Conservation (phyloP, 2,113 vertebrate genomes). For the Potamarius usumacintae region DNA sequence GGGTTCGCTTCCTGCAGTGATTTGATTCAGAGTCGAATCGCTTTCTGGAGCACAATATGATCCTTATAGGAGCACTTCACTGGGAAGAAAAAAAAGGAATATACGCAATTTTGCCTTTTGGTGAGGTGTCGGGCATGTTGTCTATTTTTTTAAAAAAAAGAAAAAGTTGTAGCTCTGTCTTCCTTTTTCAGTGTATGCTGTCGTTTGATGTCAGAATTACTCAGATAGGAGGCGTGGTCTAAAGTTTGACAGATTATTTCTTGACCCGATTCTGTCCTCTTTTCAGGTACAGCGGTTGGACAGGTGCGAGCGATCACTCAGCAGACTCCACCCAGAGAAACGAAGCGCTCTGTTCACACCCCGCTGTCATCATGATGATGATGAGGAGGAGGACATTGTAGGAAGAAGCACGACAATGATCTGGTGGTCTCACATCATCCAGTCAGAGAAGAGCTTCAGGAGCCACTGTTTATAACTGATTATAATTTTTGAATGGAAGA, state of each 20-base stretch:
- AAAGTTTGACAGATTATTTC: neutral
- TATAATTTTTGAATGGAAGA: conserved; percentile 33
- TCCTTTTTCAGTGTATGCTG: neutral
- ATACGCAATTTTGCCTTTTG: neutral
- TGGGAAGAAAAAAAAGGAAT: too few relatives aligned
- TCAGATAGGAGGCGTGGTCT: neutral
- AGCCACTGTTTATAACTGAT: conserved; percentile 56
- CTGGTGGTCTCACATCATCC: conserved; percentile 27
- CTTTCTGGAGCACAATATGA: too few relatives aligned
- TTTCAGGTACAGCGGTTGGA: conserved; percentile 57
- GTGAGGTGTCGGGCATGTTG: too few relatives aligned
- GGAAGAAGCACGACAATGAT: conserved; percentile 10
- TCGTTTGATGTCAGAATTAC: neutral
- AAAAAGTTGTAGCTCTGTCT: neutral
- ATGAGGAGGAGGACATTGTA: neutral
- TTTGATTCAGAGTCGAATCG: too few relatives aligned
- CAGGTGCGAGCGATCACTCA: conserved; percentile 28
- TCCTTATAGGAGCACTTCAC: too few relatives aligned
- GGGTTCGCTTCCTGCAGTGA: too few relatives aligned
- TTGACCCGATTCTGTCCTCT: neutral
- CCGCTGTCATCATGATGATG: conserved; percentile 14
- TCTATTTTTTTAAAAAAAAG: neutral
- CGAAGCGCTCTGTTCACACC: conserved; percentile 42
- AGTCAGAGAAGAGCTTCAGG: conserved; percentile 32
- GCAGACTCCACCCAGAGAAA: conserved; percentile 35